Conservation (phyloP, 2,113 vertebrate species). For the Neopipo cinnamomea region DNA sequence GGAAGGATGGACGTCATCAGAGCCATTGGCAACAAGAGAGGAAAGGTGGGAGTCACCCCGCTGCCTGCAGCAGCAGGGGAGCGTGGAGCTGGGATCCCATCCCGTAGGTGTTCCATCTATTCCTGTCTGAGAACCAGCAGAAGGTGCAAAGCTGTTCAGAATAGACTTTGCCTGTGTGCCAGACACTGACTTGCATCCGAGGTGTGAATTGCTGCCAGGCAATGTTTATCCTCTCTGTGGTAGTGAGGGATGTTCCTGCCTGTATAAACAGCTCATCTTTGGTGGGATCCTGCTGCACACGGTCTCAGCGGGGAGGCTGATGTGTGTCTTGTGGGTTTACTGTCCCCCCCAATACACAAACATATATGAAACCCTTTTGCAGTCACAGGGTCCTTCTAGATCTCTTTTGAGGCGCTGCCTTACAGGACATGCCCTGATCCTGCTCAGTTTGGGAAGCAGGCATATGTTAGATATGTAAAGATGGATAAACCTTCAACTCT, state of each 20-base stretch:
- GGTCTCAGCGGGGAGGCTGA: not conserved
- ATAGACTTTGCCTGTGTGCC: not conserved
- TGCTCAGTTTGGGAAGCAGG: not conserved
- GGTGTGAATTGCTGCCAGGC: not conserved
- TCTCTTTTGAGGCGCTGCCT: not conserved
- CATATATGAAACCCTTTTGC: not conserved
- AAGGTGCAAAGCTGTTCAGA: not conserved
- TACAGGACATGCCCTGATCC: not conserved
- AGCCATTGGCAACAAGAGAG: not conserved
- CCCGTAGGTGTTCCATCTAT: not conserved
- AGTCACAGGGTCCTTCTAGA: not conserved
- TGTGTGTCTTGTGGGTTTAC: fast-evolving
- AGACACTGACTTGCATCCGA: not conserved
- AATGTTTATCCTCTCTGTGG: not conserved
- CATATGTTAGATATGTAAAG: not conserved
- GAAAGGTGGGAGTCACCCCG: constrained; percentile 42
- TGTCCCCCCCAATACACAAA: not conserved
- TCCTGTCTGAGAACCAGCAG: not conserved
- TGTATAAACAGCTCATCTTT: not conserved
- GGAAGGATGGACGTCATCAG: not conserved
- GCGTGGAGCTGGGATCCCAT: not conserved
- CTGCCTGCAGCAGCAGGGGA: not conserved
- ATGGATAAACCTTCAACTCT: not conserved
- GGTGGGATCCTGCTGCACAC: not conserved
- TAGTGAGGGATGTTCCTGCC: not conserved